Conservation (phyloP, 2,797 vertebrate species). For the Protosalanx chinensis region DNA sequence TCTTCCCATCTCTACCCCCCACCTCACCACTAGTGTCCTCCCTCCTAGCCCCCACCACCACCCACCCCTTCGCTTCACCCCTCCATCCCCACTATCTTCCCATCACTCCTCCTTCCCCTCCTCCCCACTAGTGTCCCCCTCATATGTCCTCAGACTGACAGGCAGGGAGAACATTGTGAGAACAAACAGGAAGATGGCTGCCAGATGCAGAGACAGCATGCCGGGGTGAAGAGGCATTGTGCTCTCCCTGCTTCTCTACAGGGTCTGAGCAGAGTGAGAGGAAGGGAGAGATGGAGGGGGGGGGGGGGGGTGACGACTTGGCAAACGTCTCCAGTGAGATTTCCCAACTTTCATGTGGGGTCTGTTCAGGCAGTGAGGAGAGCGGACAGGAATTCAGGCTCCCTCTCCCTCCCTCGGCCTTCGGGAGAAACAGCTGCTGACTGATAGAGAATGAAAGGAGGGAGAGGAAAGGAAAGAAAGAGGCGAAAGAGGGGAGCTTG, state of each 20-base stretch:
- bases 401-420: conserved; percentile 37
- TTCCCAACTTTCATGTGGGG: conserved; percentile 73
- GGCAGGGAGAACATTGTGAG: conserved; percentile 48
- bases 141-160: conserved; percentile 53
- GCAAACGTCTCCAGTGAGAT: conserved; percentile 59
- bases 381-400: conserved; percentile 59
- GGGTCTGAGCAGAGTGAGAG: conserved; percentile 51
- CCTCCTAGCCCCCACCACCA: too few species aligned
- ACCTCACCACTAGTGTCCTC: too few species aligned
- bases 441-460: conserved; percentile 38
- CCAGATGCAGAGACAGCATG: conserved; percentile 52
- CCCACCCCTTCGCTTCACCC: too few species aligned
- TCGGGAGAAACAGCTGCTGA: conserved; percentile 55
- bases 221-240: conserved; percentile 37
- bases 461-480: conserved; percentile 23
- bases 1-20: too few species aligned
- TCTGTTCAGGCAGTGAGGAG: conserved; percentile 59
- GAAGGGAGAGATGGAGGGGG: conserved; percentile 38
- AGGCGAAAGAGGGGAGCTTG: conserved; percentile 39
- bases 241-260: conserved; percentile 57
- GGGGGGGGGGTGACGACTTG: conserved; percentile 64
- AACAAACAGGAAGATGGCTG: conserved; percentile 60
- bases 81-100: too few species aligned
- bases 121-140: conserved; percentile 33
- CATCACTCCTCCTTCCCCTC: not conserved